phyloP scores from a whole-genome alignment of 2,797 vertebrate genomes.

The Rhynchotus rufescens region DNA sequence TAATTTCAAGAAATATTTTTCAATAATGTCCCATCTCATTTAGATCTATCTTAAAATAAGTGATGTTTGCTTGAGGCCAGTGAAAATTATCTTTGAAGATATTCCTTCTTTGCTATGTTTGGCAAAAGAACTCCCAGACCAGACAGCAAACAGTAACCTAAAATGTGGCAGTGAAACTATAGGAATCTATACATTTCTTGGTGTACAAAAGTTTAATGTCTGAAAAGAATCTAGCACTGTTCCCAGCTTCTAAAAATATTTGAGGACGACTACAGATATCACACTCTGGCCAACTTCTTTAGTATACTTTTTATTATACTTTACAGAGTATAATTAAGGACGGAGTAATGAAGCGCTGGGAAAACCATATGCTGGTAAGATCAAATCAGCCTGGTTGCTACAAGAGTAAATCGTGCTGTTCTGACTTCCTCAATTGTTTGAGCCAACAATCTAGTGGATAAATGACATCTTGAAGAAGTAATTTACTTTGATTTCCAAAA shows the following conservation, averaged over 20 bases:
- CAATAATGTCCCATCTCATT: not conserved
- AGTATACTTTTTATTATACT: no score
- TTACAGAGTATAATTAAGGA: not conserved
- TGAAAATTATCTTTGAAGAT: not conserved
- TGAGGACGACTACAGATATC: not conserved
- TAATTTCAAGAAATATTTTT: not conserved
- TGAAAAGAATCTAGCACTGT: not conserved
- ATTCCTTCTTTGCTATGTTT: not conserved
- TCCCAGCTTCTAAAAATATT: not conserved
- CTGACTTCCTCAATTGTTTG: slow-evolving; percentile 23
- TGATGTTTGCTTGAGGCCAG: not conserved
- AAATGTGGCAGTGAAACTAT: not conserved
- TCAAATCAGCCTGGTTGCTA: not conserved
- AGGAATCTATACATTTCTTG: not conserved
- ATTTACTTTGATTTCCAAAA: slow-evolving; percentile 49
- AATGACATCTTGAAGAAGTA: slow-evolving; percentile 5
- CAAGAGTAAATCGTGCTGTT: not conserved
- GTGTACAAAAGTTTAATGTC: not conserved
- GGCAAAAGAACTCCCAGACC: not conserved
- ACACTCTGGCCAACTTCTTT: not conserved
- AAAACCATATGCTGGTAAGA: slow-evolving; percentile 19
- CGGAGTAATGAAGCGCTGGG: not conserved
- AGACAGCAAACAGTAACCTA: not conserved
- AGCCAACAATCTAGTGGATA: slow-evolving; percentile 4
- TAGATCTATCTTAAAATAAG: not conserved